Conservation (phyloP, 53 echinoderm and acorn worm genomes). For the Paracentrotus lividus region DNA sequence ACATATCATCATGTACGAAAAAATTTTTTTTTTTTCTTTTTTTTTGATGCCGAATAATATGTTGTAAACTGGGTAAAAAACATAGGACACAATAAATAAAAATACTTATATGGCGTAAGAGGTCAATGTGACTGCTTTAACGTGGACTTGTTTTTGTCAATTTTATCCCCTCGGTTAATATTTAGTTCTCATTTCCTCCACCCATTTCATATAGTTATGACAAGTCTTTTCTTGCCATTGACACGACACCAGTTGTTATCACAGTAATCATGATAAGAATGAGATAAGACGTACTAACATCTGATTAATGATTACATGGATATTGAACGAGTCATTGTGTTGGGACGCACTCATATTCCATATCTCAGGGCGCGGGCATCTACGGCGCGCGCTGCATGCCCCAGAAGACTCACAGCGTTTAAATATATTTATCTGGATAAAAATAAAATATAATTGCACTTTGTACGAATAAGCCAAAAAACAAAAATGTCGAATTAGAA, state of each 20-base stretch:
- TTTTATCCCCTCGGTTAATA: conserved; percentile 18
- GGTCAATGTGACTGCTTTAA: not conserved
- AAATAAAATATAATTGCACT: no score
- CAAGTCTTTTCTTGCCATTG: conserved; percentile 5
- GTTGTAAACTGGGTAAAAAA: not conserved
- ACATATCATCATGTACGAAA: no score
- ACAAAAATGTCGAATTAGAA: not conserved
- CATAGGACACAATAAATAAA: not conserved
- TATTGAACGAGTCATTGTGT: conserved; percentile 3
- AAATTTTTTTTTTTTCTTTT: no score
- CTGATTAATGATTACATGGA: conserved; percentile 68
- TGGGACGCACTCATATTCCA: not conserved
- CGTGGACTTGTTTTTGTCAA: not conserved
- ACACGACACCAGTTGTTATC: conserved; percentile 70
- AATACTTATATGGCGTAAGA: not conserved
- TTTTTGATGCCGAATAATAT: not conserved
- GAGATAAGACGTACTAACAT: conserved; percentile 50
- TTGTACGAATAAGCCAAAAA: not conserved
- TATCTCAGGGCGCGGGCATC: not conserved
- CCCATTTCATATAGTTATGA: conserved; percentile 27
- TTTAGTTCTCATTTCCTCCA: conserved; percentile 38
- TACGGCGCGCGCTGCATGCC: not conserved
- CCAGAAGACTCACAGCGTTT: no score
- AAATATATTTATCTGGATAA: no score
- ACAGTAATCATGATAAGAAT: conserved; percentile 36